phyloP scores from a whole-genome alignment of 1,140 invertebrate species.

The Drosophila subpulchrella region DNA sequence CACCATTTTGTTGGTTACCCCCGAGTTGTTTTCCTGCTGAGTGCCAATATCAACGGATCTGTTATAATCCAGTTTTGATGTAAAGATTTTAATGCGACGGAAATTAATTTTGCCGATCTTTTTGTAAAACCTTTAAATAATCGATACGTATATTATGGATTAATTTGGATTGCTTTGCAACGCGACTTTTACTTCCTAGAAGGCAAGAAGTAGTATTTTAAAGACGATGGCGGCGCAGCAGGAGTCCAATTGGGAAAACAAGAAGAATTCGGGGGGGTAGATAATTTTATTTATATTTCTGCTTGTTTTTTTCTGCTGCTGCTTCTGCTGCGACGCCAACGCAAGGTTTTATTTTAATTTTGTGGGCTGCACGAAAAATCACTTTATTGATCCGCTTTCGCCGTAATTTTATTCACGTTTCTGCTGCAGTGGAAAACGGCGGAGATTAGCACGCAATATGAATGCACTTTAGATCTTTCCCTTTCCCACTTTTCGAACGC shows the following conservation, averaged over 20 bases:
- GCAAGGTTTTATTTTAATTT: slow-evolving; percentile 23
- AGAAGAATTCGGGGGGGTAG: slow-evolving; percentile 14
- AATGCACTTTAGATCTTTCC: slow-evolving; percentile 51
- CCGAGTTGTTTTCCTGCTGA: slow-evolving; percentile 84
- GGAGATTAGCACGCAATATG: slow-evolving; percentile 48
- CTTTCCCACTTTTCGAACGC: slow-evolving; percentile 12
- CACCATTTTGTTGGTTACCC: slow-evolving; percentile 84
- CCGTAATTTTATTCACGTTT: slow-evolving; percentile 57
- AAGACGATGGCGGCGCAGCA: slow-evolving; percentile 25
- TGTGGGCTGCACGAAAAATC: slow-evolving; percentile 40
- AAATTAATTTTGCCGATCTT: slow-evolving; percentile 80
- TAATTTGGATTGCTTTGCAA: slow-evolving; percentile 11
- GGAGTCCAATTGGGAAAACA: slow-evolving; percentile 50
- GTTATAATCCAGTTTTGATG: slow-evolving; percentile 84
- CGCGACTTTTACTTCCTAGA: slow-evolving; percentile 36
- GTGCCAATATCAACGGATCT: slow-evolving; percentile 84
- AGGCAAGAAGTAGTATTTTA: slow-evolving; percentile 11
- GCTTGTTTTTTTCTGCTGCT: slow-evolving; percentile 23
- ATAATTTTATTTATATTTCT: slow-evolving; percentile 46
- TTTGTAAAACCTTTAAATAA: slow-evolving; percentile 57
- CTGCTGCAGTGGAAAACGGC: slow-evolving; percentile 44
- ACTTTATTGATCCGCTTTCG: slow-evolving; percentile 61
- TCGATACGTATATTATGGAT: slow-evolving; percentile 29
- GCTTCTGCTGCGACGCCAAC: slow-evolving; percentile 20
- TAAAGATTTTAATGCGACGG: slow-evolving; percentile 84